Evolutionary conservation across 2,888 invertebrate genomes (phyloP).

Genomic region (Catocala nupta): DNA sequence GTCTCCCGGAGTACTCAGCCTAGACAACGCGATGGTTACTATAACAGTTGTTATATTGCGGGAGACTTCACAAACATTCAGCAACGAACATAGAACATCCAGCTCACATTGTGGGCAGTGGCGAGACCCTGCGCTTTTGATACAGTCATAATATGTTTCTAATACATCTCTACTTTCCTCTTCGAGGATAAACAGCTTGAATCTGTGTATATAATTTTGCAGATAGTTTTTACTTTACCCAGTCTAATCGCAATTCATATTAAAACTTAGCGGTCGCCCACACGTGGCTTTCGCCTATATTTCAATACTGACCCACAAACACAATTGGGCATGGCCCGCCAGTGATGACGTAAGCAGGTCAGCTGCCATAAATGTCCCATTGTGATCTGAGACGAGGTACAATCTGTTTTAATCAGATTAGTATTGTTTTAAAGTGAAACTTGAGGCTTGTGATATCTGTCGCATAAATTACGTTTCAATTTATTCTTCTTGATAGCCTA

Average conservation of each 20-base stretch:
- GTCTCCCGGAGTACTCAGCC: no score
- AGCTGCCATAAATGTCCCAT: constrained; percentile 38
- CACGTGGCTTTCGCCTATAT: constrained; percentile 13
- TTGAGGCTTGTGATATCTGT: not conserved
- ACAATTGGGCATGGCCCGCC: constrained; percentile 43
- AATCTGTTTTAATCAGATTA: constrained; percentile 21
- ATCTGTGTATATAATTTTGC: no score
- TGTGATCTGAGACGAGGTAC: constrained; percentile 29
- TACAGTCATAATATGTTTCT: no score
- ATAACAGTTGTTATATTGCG: no score
- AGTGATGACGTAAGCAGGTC: constrained; percentile 32
- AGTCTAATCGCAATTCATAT: no score
- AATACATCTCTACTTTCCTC: not conserved
- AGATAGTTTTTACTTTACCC: no score
- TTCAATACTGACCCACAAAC: constrained; percentile 40
- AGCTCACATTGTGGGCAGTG: no score
- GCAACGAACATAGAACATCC: no score
- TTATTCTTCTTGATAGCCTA: no score
- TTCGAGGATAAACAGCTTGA: not conserved
- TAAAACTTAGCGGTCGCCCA: constrained; percentile 13
- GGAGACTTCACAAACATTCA: no score
- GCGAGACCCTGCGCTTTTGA: no score
- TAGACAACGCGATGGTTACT: no score
- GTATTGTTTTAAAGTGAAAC: constrained; percentile 12
- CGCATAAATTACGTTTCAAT: not conserved